These are phyloP conservation scores for Agrochola litura DNA, from an alignment of 2,888 invertebrate genomes.

Conservation along the genomic window DNA sequence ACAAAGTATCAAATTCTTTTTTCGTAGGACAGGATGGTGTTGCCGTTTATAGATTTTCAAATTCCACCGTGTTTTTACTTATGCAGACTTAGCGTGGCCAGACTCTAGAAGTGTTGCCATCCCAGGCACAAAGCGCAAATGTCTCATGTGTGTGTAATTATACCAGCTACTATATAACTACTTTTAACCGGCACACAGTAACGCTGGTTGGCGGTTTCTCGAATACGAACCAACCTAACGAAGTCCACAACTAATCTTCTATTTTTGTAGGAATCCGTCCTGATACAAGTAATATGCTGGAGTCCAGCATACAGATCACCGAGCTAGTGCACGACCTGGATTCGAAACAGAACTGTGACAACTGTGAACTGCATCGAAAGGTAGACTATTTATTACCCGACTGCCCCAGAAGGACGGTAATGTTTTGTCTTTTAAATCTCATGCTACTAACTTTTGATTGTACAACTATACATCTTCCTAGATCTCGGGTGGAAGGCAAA, in stretches of 20 bases:
- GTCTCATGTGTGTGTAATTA: background rate
- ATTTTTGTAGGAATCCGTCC: slow-evolving; percentile 71
- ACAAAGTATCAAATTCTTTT: too few relatives aligned
- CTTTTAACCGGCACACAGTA: background rate
- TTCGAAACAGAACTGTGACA: slow-evolving; percentile 75
- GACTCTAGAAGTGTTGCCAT: background rate
- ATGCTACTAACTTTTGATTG: too few relatives aligned
- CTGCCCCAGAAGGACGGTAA: too few relatives aligned
- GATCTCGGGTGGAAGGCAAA: too few relatives aligned
- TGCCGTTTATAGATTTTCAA: too few relatives aligned
- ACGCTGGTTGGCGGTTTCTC: background rate
- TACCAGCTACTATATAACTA: background rate
- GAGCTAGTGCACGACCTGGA: slow-evolving; percentile 81
- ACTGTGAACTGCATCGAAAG: slow-evolving; percentile 83
- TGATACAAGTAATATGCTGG: slow-evolving; percentile 80
- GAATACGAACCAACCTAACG: background rate
- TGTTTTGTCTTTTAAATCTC: too few relatives aligned
- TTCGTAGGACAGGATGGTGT: too few relatives aligned
- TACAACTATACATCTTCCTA: too few relatives aligned
- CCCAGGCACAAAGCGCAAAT: background rate
- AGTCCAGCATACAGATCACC: slow-evolving; percentile 80
- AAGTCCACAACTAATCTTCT: too few relatives aligned
- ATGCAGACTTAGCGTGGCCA: too few relatives aligned
- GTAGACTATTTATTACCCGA: slow-evolving; percentile 61
- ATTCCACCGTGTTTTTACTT: too few relatives aligned